phyloP scores from a whole-genome alignment of 2,113 vertebrate species.

The Promerops cafer region DNA sequence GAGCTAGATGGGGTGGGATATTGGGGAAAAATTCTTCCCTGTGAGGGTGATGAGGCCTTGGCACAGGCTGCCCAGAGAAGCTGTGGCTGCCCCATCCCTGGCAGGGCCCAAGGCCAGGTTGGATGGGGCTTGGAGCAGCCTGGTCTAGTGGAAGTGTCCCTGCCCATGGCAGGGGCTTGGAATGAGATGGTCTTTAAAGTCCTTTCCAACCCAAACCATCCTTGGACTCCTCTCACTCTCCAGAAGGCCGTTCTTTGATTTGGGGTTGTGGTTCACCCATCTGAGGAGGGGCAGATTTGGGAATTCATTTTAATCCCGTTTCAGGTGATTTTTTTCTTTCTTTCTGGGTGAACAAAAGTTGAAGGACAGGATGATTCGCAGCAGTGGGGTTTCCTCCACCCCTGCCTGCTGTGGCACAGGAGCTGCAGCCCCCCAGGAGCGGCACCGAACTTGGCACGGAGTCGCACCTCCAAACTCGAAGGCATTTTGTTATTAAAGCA shows the following conservation, averaged over 20 bases:
- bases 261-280: fast-evolving
- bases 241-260: fast-evolving
- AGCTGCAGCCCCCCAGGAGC: background rate
- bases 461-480: background rate
- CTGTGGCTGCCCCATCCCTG: background rate
- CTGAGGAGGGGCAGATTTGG: background rate
- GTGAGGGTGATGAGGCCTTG: fast-evolving
- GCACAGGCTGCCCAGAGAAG: background rate
- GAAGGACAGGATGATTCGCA: background rate
- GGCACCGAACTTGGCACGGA: background rate
- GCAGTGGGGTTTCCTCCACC: background rate
- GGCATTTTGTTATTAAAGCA: constrained; percentile 41
- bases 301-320: background rate
- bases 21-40: background rate
- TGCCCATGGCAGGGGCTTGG: background rate
- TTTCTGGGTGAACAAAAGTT: background rate
- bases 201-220: background rate
- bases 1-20: background rate
- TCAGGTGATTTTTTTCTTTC: no score
- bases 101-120: background rate
- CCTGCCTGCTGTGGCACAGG: background rate
- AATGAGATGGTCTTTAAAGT: background rate
- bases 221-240: background rate
- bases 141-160: background rate
- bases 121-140: fast-evolving